Conservation (phyloP, 2,888 invertebrate genomes). For the Machimus atricapillus region DNA sequence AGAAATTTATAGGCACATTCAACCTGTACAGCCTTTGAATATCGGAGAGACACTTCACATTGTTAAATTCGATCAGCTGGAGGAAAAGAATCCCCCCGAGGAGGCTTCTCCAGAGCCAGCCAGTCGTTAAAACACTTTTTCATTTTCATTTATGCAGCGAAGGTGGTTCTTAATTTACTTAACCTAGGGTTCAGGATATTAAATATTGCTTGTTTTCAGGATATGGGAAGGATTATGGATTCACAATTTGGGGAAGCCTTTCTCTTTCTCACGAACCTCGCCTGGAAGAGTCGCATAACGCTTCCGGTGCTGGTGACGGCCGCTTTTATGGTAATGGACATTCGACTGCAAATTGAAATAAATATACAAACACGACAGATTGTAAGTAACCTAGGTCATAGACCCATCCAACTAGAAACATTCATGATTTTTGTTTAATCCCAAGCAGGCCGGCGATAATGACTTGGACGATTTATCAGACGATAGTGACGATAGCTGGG, state of each 20-base stretch:
- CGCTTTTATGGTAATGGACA: slow-evolving; percentile 72
- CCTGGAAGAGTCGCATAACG: slow-evolving; percentile 74
- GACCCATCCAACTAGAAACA: too few relatives aligned
- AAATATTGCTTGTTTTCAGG: neutral
- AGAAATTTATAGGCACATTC: slow-evolving; percentile 62
- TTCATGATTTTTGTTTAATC: neutral
- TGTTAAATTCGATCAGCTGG: slow-evolving; percentile 65
- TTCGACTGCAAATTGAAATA: slow-evolving; percentile 73
- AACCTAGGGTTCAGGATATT: neutral
- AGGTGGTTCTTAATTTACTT: neutral
- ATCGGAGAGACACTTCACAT: slow-evolving; percentile 65
- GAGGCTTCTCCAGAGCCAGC: slow-evolving; percentile 23
- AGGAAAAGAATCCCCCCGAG: slow-evolving; percentile 50
- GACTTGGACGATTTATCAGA: slow-evolving; percentile 12
- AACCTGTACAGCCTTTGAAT: slow-evolving; percentile 65
- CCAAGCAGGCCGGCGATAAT: slow-evolving; percentile 18
- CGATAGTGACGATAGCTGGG: slow-evolving; percentile 36
- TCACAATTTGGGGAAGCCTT: slow-evolving; percentile 64
- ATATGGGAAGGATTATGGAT: slow-evolving; percentile 54
- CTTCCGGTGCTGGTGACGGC: slow-evolving; percentile 73
- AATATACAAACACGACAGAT: slow-evolving; percentile 66
- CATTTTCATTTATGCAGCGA: neutral
- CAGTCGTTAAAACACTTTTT: neutral
- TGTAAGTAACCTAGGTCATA: slow-evolving; percentile 47
- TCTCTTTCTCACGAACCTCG: slow-evolving; percentile 73